Conservation (phyloP, 23 tunicate species). For the Aplidium turbinatum region DNA sequence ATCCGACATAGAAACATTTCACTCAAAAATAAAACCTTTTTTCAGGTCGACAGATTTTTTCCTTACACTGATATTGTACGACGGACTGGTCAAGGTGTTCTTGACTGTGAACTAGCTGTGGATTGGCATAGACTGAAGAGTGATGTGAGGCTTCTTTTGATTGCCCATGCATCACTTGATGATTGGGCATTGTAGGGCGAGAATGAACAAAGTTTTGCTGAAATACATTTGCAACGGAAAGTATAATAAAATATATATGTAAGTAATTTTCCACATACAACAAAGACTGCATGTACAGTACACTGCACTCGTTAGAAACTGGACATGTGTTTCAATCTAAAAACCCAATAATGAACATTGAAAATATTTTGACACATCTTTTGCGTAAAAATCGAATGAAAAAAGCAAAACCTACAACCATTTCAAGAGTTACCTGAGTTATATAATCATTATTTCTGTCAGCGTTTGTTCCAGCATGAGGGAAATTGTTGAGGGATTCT, state of each 20-base stretch:
- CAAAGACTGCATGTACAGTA: too few species aligned
- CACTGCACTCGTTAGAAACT: too few species aligned
- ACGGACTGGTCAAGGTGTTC: constrained; percentile 29
- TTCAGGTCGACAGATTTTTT: neutral
- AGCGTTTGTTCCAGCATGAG: neutral
- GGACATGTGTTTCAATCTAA: too few species aligned
- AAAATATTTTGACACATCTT: too few species aligned
- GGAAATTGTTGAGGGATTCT: constrained; percentile 6
- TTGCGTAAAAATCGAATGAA: too few species aligned
- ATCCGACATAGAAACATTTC: neutral
- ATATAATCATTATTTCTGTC: constrained; percentile 23
- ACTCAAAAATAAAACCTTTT: neutral
- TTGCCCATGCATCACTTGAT: too few species aligned
- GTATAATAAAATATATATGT: neutral
- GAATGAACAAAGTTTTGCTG: constrained; percentile 19
- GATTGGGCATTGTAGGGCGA: neutral
- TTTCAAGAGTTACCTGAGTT: neutral
- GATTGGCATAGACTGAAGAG: neutral
- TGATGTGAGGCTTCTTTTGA: neutral
- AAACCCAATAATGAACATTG: too few species aligned
- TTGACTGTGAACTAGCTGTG: constrained; percentile 40
- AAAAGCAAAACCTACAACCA: too few species aligned
- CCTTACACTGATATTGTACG: constrained; percentile 14
- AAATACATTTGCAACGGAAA: neutral
- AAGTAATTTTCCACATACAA: too few species aligned